These are phyloP conservation scores for Gibbula magus DNA, from an alignment of 2,888 invertebrate species.

Conservation along the genomic window DNA sequence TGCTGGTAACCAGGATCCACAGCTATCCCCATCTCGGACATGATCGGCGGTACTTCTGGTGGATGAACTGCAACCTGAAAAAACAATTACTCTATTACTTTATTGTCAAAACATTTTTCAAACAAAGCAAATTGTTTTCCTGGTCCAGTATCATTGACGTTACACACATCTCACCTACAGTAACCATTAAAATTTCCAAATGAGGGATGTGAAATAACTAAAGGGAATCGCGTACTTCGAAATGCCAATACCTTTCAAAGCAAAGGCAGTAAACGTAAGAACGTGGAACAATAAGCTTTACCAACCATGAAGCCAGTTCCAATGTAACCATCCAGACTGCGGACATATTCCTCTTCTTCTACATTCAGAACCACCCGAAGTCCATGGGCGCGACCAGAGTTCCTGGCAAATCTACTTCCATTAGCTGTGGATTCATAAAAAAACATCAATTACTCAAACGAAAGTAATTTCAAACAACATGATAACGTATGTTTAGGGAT, in stretches of 20 bases:
- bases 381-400: slow-evolving; percentile 29
- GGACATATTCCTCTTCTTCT: slow-evolving; percentile 24
- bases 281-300: not conserved
- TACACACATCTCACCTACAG: not conserved
- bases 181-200: no score
- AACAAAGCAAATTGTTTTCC: not conserved
- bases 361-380: slow-evolving; percentile 28
- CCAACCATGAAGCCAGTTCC: slow-evolving; percentile 30
- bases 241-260: no score
- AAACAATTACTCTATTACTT: no score
- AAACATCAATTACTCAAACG: no score
- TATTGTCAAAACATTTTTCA: no score
- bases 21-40: slow-evolving; percentile 31
- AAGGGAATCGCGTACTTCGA: no score
- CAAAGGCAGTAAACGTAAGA: no score
- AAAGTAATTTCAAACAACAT: no score
- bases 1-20: slow-evolving; percentile 27
- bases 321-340: slow-evolving; percentile 29
- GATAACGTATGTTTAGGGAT: no score
- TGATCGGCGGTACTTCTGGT: slow-evolving; percentile 27
- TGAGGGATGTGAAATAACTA: no score
- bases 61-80: slow-evolving; percentile 27
- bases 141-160: not conserved
- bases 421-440: slow-evolving; percentile 3
- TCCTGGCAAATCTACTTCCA: not conserved